These are phyloP conservation scores for Calosoma granatense DNA, from an alignment of 1,140 invertebrate genomes.

Conservation along the genomic window DNA sequence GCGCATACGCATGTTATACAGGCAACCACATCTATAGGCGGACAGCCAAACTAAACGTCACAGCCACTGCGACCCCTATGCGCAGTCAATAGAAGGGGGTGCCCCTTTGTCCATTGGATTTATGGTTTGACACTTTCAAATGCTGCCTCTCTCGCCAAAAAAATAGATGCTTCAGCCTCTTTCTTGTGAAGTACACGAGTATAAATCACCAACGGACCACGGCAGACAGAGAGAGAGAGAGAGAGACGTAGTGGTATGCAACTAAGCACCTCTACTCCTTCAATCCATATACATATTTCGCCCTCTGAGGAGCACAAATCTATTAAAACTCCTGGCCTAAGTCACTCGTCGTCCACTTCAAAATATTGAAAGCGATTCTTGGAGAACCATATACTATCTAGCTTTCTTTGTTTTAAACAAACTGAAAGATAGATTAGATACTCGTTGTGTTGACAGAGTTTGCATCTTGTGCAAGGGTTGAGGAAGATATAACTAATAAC, in stretches of 20 bases:
- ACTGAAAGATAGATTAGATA: no score
- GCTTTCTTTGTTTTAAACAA: no score
- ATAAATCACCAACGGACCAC: neutral
- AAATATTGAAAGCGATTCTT: no score
- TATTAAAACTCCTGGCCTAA: neutral
- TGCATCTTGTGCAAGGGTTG: no score
- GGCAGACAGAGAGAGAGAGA: no score
- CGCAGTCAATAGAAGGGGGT: neutral
- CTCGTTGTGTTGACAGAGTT: no score
- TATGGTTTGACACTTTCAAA: slow-evolving; percentile 13
- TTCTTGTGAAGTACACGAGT: slow-evolving; percentile 4
- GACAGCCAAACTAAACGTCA: neutral
- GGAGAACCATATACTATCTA: no score
- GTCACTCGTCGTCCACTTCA: neutral
- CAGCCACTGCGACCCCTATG: neutral
- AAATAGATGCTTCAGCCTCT: neutral
- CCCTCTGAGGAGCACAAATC: neutral
- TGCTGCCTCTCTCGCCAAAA: slow-evolving; percentile 6
- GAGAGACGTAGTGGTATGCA: no score
- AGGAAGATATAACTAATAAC: no score
- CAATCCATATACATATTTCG: neutral
- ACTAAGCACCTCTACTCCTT: no score
- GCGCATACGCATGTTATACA: neutral
- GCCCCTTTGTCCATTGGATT: slow-evolving; percentile 7
- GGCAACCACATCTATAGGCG: neutral